Evolutionary conservation across 1,140 invertebrate genomes (phyloP).

Genomic region (Oryctes rhinoceros): DNA sequence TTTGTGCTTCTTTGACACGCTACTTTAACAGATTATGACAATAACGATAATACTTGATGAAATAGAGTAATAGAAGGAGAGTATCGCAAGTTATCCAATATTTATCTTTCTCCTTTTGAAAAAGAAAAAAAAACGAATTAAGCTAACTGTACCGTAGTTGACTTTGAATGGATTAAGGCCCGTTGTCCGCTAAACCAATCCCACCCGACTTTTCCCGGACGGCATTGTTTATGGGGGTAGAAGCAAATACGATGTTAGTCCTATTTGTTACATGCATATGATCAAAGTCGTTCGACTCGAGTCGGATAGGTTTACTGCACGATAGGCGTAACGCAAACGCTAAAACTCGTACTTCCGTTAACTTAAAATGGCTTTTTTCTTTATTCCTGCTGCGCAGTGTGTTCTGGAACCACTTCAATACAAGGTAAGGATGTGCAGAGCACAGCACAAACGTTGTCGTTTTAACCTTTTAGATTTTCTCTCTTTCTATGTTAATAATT

Average conservation of each 20-base stretch:
- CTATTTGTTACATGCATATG: too few relatives aligned
- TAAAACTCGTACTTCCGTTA: slow-evolving; percentile 6
- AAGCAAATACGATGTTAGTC: too few relatives aligned
- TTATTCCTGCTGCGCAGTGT: slow-evolving; percentile 85
- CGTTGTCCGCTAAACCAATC: too few relatives aligned
- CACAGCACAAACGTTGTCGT: background rate
- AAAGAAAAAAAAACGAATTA: too few relatives aligned
- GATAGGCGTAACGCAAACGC: background rate
- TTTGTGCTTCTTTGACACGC: slow-evolving; percentile 37
- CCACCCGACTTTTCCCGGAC: too few relatives aligned
- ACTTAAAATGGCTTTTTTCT: slow-evolving; percentile 43
- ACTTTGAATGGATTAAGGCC: too few relatives aligned
- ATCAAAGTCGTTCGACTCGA: too few relatives aligned
- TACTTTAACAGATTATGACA: background rate
- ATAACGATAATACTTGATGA: background rate
- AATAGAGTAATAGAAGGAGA: background rate
- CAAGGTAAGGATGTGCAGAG: slow-evolving; percentile 82
- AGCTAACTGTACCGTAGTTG: too few relatives aligned
- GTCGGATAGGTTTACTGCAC: background rate
- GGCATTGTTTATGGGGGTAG: too few relatives aligned
- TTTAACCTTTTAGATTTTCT: background rate
- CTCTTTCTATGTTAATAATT: background rate
- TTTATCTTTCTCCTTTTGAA: background rate
- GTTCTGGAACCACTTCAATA: slow-evolving; percentile 98
- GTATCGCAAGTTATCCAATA: background rate